phyloP scores from a whole-genome alignment of 2,797 vertebrate species.

The Borostomias antarcticus region DNA sequence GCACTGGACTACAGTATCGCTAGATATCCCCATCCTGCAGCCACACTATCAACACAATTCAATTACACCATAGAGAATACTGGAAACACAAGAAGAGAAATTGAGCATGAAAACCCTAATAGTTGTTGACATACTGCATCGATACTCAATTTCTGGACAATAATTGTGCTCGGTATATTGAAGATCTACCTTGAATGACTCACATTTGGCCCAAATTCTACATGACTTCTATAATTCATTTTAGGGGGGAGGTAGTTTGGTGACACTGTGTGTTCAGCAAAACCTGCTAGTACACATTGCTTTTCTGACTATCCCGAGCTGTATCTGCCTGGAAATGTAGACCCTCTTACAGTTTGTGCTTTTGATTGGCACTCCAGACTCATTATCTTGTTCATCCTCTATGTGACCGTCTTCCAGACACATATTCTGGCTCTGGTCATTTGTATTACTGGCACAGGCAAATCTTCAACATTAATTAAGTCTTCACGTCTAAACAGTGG shows the following conservation, averaged over 20 bases:
- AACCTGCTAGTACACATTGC: not conserved
- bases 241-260: not conserved
- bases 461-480: conserved; percentile 33
- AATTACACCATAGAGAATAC: not conserved
- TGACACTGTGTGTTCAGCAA: not conserved
- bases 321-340: not conserved
- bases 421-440: not conserved
- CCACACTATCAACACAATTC: not conserved
- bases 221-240: not conserved
- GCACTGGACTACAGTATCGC: not conserved
- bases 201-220: not conserved
- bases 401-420: not conserved
- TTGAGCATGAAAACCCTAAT: not conserved
- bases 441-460: conserved; percentile 4
- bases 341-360: too few relatives aligned
- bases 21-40: not conserved
- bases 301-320: not conserved
- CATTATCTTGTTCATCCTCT: not conserved
- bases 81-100: not conserved
- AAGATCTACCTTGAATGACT: not conserved
- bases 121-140: conserved; percentile 1
- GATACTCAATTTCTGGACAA: not conserved
- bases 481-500: not conserved
- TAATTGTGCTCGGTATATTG: not conserved
- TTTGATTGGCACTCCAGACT: not conserved